Percentiles rank a stretch among this genome's conserved stretches.
These are phyloP conservation scores for Macroramphosus scolopax DNA, from an alignment of 2,797 vertebrate species.

Conservation along the genomic window DNA sequence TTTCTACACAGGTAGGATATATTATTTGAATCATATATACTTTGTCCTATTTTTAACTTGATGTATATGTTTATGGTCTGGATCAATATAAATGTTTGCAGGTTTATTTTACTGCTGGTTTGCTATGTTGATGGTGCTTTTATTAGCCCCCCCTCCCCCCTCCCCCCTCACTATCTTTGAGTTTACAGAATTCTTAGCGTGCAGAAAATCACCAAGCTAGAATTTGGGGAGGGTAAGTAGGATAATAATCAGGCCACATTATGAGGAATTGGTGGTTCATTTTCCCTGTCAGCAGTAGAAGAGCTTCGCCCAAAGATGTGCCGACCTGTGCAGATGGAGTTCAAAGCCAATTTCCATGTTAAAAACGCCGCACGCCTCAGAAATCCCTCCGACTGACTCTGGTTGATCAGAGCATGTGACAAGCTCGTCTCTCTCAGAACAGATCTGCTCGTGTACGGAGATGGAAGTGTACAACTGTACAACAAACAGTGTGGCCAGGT, in stretches of 20 bases:
- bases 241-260: constrained; percentile 84
- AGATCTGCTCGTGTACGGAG: constrained; percentile 56
- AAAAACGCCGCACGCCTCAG: constrained; percentile 76
- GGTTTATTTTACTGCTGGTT: background rate
- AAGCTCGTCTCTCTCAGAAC: constrained; percentile 65
- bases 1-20: constrained; percentile 79
- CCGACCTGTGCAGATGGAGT: constrained; percentile 85
- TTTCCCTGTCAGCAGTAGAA: constrained; percentile 81
- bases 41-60: too few species aligned
- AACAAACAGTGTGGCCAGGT: constrained; percentile 60
- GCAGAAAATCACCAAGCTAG: constrained; percentile 73
- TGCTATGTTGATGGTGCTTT: too few species aligned
- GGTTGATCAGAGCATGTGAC: constrained; percentile 75
- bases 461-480: constrained; percentile 66
- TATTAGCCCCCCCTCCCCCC: too few species aligned
- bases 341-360: constrained; percentile 89
- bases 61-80: too few species aligned
- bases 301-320: constrained; percentile 80
- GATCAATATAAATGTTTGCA: background rate
- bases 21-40: constrained; percentile 49
- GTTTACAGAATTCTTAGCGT: constrained; percentile 67
- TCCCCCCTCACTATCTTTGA: constrained; percentile 46
- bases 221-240: constrained; percentile 80
- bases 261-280: constrained; percentile 83
- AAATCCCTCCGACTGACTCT: constrained; percentile 71